Percentiles rank a stretch among this genome's conserved stretches.
phyloP scores from a whole-genome alignment of 2,797 vertebrate species.

The Anguilla marmorata region DNA sequence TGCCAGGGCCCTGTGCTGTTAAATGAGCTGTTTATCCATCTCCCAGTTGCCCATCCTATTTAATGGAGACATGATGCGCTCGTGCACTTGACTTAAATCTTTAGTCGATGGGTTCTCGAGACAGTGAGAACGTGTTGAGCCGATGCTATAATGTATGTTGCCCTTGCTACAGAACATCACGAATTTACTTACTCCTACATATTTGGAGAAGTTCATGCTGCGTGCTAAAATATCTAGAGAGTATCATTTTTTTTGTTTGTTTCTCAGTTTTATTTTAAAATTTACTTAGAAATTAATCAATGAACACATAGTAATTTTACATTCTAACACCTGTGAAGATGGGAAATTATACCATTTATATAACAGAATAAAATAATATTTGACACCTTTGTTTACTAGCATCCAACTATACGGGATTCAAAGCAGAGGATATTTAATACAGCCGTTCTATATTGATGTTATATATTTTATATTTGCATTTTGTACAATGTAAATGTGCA shows the following conservation, averaged over 20 bases:
- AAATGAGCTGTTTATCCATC: background rate
- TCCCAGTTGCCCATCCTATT: slow-evolving; percentile 9
- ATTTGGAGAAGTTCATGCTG: background rate
- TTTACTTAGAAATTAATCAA: background rate
- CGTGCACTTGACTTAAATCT: background rate
- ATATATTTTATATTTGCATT: background rate
- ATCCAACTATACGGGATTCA: background rate
- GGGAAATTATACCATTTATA: background rate
- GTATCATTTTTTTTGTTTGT: background rate
- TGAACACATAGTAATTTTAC: background rate
- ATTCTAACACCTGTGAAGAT: too few relatives aligned
- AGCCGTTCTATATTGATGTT: background rate
- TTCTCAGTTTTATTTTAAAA: background rate
- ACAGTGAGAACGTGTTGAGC: background rate
- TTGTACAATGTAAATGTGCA: background rate
- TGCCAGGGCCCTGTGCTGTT: background rate
- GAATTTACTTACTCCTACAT: background rate
- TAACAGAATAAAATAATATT: background rate
- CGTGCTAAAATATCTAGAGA: background rate
- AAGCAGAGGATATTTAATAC: background rate
- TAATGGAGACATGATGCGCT: slow-evolving; percentile 30
- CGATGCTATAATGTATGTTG: background rate
- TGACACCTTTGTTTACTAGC: background rate
- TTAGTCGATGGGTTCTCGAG: background rate
- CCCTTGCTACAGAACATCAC: background rate